Evolutionary conservation across 1,140 invertebrate species (phyloP).

Genomic region (Chlorops oryzae): DNA sequence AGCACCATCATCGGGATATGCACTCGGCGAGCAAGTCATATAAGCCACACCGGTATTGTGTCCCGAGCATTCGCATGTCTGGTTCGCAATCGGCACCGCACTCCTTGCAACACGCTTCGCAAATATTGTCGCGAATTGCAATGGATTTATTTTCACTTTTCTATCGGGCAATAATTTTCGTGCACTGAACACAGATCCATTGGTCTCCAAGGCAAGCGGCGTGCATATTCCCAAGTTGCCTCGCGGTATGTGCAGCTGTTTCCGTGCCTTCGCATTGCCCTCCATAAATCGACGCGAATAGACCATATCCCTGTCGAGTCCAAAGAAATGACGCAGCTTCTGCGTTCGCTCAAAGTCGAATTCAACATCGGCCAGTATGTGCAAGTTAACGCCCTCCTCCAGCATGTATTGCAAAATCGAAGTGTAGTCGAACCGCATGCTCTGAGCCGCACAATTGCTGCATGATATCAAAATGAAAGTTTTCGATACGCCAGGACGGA

Average conservation of each 20-base stretch:
- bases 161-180: slow-evolving; percentile 56
- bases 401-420: slow-evolving; percentile 69
- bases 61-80: slow-evolving; percentile 68
- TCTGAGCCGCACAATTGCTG: slow-evolving; percentile 60
- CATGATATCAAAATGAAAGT: slow-evolving; percentile 79
- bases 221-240: slow-evolving; percentile 70
- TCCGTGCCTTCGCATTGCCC: slow-evolving; percentile 62
- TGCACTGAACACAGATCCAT: slow-evolving; percentile 66
- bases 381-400: slow-evolving; percentile 73
- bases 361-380: slow-evolving; percentile 75
- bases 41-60: slow-evolving; percentile 59
- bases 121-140: slow-evolving; percentile 65
- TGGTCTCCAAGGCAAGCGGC: slow-evolving; percentile 72
- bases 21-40: slow-evolving; percentile 46
- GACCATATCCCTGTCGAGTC: slow-evolving; percentile 64
- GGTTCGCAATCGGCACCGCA: slow-evolving; percentile 57
- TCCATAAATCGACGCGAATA: slow-evolving; percentile 72
- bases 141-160: slow-evolving; percentile 55
- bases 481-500: slow-evolving; percentile 78
- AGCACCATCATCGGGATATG: slow-evolving; percentile 27
- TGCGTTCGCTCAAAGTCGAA: slow-evolving; percentile 65
- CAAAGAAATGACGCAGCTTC: slow-evolving; percentile 67
- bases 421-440: slow-evolving; percentile 71
- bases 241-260: slow-evolving; percentile 68
- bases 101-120: slow-evolving; percentile 59